Evolutionary conservation across 2,797 vertebrate genomes (phyloP), one percentile per base, ranked within the genome.

Genomic region (Limnodromus scolopaceus): DNA sequence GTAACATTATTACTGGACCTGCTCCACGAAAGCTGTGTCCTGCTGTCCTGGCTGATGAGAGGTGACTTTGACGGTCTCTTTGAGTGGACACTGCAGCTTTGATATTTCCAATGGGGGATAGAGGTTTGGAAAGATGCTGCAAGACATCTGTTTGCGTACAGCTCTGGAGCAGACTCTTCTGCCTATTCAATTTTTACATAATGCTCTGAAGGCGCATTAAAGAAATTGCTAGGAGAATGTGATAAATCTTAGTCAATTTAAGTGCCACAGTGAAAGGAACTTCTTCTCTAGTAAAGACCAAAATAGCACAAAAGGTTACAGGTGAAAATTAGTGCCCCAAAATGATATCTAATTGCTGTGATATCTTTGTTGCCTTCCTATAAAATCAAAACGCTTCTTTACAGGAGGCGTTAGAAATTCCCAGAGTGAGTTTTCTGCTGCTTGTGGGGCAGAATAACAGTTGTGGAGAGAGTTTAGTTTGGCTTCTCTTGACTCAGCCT

Each of bases 231-330:
- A 18, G 30, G 34, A 72, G 36, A 43, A 45, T 55, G 53, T 72
- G 49, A 94, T 87, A 79, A 89, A 96, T 92, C 89, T 89, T 60
- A 39, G 66, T 92, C 89, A 84, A 78, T 61, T 91, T 92, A 92
- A 72, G 74, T 38, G 53, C 17, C 78, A 82, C 25, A 51, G 14
- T 70, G 77, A 82, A 82, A 57, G 32, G 43, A 78, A 82, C n/a
- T 72, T 91, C 49, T 77, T 54, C 27, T 64, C 14, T 70, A 68
- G 53, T 57, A 65, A 83, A 58, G 41, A 72, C 55, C 41, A 77
- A 92, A 96, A 92, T 76, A 95, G 46, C 43, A 80, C 39, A 34
- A 61, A 88, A 83, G 13, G 20, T 48, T 85, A 60, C 64, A 77
- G 84, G 68, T 89, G 58, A 79, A 87, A 78, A 87, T 92, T 27